Conservation (phyloP, 2,888 invertebrate genomes). For the Chalcosyrphus nemorum region DNA sequence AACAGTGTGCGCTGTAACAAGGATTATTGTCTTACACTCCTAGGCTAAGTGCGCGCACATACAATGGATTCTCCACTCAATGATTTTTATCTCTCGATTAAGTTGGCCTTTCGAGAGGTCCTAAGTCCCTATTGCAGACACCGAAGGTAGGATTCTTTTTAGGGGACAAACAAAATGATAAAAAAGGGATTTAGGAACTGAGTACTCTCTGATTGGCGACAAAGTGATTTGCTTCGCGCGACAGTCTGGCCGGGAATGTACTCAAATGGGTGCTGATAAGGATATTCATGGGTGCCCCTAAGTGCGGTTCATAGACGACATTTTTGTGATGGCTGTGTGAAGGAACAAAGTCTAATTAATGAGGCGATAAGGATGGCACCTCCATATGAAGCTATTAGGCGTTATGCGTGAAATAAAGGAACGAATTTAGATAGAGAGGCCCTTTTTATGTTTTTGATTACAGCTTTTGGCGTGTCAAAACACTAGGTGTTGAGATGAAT, state of each 20-base stretch:
- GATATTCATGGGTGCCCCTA: conserved; percentile 1
- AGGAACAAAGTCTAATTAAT: conserved; percentile 11
- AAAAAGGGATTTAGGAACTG: conserved; percentile 33
- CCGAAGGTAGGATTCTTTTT: conserved; percentile 20
- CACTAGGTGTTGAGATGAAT: background rate
- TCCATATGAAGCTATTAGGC: background rate
- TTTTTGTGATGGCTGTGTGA: conserved; percentile 3
- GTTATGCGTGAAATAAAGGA: background rate
- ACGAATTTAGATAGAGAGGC: background rate
- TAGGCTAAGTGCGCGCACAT: conserved; percentile 26
- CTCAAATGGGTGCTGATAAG: conserved; percentile 35
- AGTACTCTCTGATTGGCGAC: conserved; percentile 16
- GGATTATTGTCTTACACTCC: conserved; percentile 66
- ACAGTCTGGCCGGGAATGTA: background rate
- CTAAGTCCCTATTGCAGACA: background rate
- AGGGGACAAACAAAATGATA: conserved; percentile 38
- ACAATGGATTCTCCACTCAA: conserved; percentile 30
- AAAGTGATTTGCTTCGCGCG: conserved; percentile 15
- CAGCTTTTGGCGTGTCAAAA: too few relatives aligned
- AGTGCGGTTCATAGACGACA: background rate
- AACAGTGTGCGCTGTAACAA: conserved; percentile 25
- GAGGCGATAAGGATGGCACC: conserved; percentile 30
- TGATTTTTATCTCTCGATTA: conserved; percentile 40
- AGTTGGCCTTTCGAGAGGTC: conserved; percentile 21
- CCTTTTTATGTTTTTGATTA: background rate